These are phyloP conservation scores for Pemphredon lugubris DNA, from an alignment of 2,888 invertebrate genomes.

Conservation along the genomic window DNA sequence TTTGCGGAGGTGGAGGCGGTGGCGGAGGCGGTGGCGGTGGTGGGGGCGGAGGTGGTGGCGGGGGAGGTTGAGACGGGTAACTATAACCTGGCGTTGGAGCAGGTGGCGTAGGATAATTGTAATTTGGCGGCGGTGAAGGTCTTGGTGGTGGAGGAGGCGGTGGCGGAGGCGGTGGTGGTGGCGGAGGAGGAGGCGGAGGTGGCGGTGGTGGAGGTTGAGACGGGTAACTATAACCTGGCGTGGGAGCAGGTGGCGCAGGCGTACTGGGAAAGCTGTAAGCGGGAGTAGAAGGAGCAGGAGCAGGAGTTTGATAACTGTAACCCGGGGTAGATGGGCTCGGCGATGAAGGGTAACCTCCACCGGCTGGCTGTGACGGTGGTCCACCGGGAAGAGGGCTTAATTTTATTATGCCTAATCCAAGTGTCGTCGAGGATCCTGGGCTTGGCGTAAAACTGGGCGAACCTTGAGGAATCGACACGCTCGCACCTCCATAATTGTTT, in stretches of 20 bases:
- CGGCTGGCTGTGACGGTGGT: neutral
- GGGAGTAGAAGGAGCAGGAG: slow-evolving; percentile 9
- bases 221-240: slow-evolving; percentile 34
- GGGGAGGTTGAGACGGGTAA: neutral
- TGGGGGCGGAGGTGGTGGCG: neutral
- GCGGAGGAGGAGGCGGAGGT: no score
- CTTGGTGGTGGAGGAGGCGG: no score
- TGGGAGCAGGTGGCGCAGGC: neutral
- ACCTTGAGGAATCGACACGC: neutral
- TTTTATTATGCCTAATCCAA: neutral
- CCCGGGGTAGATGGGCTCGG: neutral
- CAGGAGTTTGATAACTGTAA: neutral
- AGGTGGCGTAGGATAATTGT: neutral
- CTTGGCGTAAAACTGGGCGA: neutral
- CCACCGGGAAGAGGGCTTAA: neutral
- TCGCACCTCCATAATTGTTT: neutral
- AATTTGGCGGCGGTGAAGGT: slow-evolving; percentile 16
- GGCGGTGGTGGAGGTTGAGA: no score
- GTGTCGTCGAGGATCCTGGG: neutral
- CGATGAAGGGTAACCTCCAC: neutral
- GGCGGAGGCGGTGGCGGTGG: neutral
- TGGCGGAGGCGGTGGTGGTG: neutral
- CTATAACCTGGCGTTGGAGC: neutral
- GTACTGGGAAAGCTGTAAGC: slow-evolving; percentile 32
- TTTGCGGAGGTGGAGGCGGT: neutral